Base-by-base conservation (phyloP, 2,113 vertebrate species). In the Dendropsophus ebraccatus region DNA sequence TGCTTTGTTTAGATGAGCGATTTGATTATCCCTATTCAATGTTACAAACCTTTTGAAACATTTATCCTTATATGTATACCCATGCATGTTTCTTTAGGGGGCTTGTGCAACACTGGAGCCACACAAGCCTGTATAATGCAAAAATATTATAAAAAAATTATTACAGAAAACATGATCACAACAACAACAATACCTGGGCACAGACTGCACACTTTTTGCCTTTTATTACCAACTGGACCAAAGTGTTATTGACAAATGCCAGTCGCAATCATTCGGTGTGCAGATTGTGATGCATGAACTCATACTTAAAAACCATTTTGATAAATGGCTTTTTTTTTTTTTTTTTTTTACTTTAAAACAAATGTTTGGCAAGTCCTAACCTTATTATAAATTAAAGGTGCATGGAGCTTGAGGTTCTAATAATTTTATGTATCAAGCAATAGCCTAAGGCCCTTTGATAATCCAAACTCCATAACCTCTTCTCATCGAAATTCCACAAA, bases 401-500 rank as follows among this genome's bases (percentile, higher is more conserved):
- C 32, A 23, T 79, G 58, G 30, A 58, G 50, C 54, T 52, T 19
- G 21, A 50, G 74, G 58, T 47, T 85, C 45, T 69, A 54, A 78
- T 84, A 62, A 78, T 54, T 69, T 70, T 80, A 23, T 79, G 30
- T 69, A 80, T 86, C 19, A 78, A 70, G 62, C 32, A 72, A 45
- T 25, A 41, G 74, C 74, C 58, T 54, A 23, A 67, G 35, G 83
- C 21, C 9, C 35, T 69, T 70, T 79, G 25, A 85, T 78, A 85
- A 85, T 80, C 5, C 52, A 41, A 47, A 72, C 62, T 56, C 25
- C 30, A 70, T 79, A 78, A 85, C 69, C 74, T 54, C 49, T 86
- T 79, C 75, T 86, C 49, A 79, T 86, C 75, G 80, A 84, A 84
- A 84, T 84, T 76, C 82, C 82, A 75, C 72, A 84, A 86, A 86